Evolutionary conservation across 2,888 invertebrate genomes (phyloP).

Genomic region (Onthophagus sagittarius): DNA sequence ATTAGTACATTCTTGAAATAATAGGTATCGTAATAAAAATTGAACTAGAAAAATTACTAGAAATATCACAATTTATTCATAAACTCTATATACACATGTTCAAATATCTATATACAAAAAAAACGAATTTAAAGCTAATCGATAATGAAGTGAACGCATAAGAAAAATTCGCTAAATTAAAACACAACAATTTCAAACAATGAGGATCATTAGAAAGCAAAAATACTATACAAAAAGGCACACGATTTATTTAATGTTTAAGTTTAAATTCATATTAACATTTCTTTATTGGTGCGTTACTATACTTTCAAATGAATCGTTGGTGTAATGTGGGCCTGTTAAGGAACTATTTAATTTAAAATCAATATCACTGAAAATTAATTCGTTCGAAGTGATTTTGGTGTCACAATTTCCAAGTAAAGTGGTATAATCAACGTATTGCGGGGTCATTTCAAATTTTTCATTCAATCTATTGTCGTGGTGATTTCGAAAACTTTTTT

Average conservation of each 20-base stretch:
- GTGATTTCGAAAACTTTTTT: slow-evolving; percentile 18
- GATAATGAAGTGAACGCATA: not conserved
- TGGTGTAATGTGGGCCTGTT: slow-evolving; percentile 27
- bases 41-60: not conserved
- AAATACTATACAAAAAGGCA: slow-evolving; percentile 26
- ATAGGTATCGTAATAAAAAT: not conserved
- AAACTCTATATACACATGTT: slow-evolving; percentile 15
- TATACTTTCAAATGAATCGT: slow-evolving; percentile 25
- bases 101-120: not conserved
- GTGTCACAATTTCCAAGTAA: slow-evolving; percentile 41
- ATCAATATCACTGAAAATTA: slow-evolving; percentile 45
- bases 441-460: slow-evolving; percentile 33
- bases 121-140: not conserved
- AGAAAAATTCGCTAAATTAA: not conserved
- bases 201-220: slow-evolving; percentile 29
- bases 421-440: slow-evolving; percentile 43
- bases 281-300: slow-evolving; percentile 20
- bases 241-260: slow-evolving; percentile 11
- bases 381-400: slow-evolving; percentile 34
- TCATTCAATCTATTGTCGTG: slow-evolving; percentile 18
- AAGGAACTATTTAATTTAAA: slow-evolving; percentile 40
- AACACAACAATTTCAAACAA: slow-evolving; percentile 7
- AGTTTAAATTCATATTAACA: not conserved
- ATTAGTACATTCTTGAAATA: too few relatives aligned
- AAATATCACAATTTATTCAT: slow-evolving; percentile 19